Evolutionary conservation across 1,140 invertebrate species (phyloP), one percentile per base, ranked within the genome.

Genomic region (Homalodisca vitripennis): DNA sequence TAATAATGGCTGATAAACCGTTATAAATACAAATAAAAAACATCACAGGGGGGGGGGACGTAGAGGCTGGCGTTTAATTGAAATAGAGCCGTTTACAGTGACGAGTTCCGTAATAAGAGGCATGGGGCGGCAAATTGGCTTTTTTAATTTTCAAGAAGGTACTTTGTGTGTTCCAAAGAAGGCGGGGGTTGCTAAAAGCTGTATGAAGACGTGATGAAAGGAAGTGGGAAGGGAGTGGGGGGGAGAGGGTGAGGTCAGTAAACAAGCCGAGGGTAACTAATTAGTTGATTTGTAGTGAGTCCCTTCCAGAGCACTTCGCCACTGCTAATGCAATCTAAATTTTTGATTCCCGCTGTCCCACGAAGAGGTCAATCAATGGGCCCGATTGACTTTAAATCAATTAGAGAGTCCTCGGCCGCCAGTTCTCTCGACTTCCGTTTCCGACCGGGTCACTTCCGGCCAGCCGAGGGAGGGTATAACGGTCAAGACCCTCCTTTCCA

Each of bases 241-340:
- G 17, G 24, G 34, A n/a, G 62, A 31, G 20, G 34, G 32, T 22
- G 62, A 20, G 62, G 62, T 64, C 62, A 64, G 30, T 26, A 64
- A 64, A 64, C 62, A 64, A 64, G 62, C n/a, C n/a, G 20, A 22
- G 29, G 60, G 51, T 29, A 68, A 27, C 51, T 72, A 72, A 72
- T 72, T 72, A 72, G 71, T 72, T 71, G 71, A 72, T 68, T 71
- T 68, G 64, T 70, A 68, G 65, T n/a, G 57, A 70, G 68, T 60
- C 46, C 57, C 70, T 34, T 53, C 53, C 63, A 48, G 27, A 26
- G 46, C 62, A 66, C 63, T 46, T 64, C 27, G 62, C 30, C 30
- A 31, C 34, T 65, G 72, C 60, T 73, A 71, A 71, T 71, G 66
- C 72, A 68, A 71, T 71, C 70, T 73, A 68, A 71, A 73, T 73